These are phyloP conservation scores for Perca schrenkii DNA, from an alignment of 2,113 vertebrate genomes.

Conservation along the genomic window DNA sequence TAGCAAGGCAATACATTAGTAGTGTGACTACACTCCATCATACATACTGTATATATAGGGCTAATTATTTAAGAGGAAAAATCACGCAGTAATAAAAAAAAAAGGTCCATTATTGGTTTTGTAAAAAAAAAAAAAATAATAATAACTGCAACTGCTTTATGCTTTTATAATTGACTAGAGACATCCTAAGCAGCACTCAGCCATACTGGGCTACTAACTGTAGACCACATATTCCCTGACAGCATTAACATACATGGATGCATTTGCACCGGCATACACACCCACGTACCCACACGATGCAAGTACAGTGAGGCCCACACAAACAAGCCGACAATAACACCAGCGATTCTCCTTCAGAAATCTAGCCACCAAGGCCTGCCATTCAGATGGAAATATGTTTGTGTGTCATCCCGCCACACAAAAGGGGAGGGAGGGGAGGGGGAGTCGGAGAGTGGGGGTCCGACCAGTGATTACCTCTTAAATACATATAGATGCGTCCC, in stretches of 20 bases:
- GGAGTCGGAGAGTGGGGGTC: slow-evolving; percentile 39
- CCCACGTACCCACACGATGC: slow-evolving; percentile 33
- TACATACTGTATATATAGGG: background rate
- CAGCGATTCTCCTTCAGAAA: slow-evolving; percentile 74
- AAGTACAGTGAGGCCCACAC: slow-evolving; percentile 56
- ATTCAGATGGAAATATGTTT: slow-evolving; percentile 88
- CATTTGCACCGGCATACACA: slow-evolving; percentile 23
- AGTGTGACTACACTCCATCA: too few species aligned
- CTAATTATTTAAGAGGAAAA: background rate
- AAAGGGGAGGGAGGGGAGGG: slow-evolving; percentile 31
- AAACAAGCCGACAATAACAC: slow-evolving; percentile 74
- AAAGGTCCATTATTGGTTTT: background rate
- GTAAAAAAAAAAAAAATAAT: background rate
- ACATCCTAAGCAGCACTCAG: slow-evolving; percentile 1
- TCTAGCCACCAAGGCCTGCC: slow-evolving; percentile 65
- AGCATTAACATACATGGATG: slow-evolving; percentile 29
- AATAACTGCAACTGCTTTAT: background rate
- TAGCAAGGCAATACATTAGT: background rate
- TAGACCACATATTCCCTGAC: background rate
- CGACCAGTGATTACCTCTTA: slow-evolving; percentile 81
- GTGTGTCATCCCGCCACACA: slow-evolving; percentile 71
- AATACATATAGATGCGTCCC: slow-evolving; percentile 79
- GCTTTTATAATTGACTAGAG: background rate
- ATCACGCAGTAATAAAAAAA: background rate
- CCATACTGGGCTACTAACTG: background rate